Conservation (phyloP, 2,797 vertebrate species). For the Diplodus puntazzo region DNA sequence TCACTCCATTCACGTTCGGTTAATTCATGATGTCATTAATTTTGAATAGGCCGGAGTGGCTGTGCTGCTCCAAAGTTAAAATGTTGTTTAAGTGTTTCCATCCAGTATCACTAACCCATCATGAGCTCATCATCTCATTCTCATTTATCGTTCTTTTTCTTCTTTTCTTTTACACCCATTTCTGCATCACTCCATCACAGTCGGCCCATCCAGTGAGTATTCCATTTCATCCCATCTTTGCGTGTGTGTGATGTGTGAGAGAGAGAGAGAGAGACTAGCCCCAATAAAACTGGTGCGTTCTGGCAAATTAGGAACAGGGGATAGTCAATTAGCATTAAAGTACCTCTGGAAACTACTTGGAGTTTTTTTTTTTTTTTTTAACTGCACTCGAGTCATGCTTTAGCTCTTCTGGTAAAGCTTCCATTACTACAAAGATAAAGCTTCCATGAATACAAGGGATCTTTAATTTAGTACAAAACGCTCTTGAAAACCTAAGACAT, state of each 20-base stretch:
- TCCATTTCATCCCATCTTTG: constrained; percentile 86
- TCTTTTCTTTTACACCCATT: constrained; percentile 60
- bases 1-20: background rate
- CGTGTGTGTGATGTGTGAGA: constrained; percentile 28
- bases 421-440: constrained; percentile 11
- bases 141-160: constrained; percentile 74
- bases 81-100: constrained; percentile 27
- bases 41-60: background rate
- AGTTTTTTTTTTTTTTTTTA: constrained; percentile 26
- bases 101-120: constrained; percentile 22
- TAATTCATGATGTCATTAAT: background rate
- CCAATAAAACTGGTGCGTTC: constrained; percentile 2
- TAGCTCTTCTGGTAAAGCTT: constrained; percentile 15
- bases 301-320: constrained; percentile 22
- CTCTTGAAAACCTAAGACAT: constrained; percentile 8
- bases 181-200: constrained; percentile 82
- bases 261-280: constrained; percentile 10
- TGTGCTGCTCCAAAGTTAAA: background rate
- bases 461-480: constrained; percentile 25
- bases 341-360: constrained; percentile 7
- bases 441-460: background rate
- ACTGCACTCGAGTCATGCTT: constrained; percentile 13
- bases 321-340: constrained; percentile 35
- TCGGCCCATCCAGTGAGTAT: constrained; percentile 89
- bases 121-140: constrained; percentile 56